These are phyloP conservation scores for Anas flavirostris DNA, from an alignment of 2,797 vertebrate genomes.

Conservation along the genomic window DNA sequence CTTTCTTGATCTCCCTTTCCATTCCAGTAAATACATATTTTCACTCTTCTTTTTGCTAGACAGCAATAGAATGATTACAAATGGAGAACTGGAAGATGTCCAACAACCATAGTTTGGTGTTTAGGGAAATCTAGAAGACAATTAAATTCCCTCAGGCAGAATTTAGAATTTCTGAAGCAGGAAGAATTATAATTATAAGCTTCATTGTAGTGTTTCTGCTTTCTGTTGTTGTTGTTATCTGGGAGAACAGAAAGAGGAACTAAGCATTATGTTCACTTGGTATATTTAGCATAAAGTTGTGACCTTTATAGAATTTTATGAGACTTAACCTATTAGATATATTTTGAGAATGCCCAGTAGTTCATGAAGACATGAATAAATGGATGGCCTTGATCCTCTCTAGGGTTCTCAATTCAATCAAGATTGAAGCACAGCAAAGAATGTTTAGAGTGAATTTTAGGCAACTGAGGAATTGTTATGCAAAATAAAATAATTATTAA, in stretches of 20 bases:
- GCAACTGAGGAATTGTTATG: neutral
- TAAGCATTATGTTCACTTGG: neutral
- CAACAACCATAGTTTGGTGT: neutral
- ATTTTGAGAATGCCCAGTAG: neutral
- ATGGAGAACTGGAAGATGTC: neutral
- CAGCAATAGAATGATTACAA: neutral
- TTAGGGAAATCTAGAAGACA: neutral
- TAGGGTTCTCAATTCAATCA: neutral
- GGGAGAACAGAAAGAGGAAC: neutral
- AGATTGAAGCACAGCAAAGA: neutral
- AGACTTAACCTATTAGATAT: neutral
- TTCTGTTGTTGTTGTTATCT: neutral
- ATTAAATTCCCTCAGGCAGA: neutral
- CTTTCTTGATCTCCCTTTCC: neutral
- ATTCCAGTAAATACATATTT: neutral
- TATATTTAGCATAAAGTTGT: neutral
- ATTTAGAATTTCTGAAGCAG: neutral
- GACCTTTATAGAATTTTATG: neutral
- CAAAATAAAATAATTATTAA: neutral
- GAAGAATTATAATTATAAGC: neutral
- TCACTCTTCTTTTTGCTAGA: neutral
- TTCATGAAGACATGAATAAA: neutral
- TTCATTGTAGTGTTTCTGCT: neutral
- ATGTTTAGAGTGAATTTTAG: neutral
- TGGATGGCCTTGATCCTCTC: neutral